Conservation (phyloP, 1,140 invertebrate genomes). For the Centruroides vittatus region DNA sequence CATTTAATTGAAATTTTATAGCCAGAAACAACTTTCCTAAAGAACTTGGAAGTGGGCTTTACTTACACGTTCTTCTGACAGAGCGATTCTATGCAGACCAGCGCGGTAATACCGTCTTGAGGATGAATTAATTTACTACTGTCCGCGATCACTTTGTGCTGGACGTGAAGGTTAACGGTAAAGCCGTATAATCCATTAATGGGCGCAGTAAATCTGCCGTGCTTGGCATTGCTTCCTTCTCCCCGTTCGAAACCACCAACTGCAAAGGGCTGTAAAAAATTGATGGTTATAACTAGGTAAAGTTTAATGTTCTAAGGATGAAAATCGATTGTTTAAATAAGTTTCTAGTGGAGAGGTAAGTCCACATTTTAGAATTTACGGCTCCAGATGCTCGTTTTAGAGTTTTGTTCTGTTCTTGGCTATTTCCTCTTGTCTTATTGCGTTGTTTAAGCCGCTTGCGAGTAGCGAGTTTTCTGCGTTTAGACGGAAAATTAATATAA, state of each 20-base stretch:
- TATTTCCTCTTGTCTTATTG: too few relatives aligned
- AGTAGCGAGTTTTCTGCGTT: too few relatives aligned
- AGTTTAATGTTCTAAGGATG: background rate
- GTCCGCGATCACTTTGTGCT: background rate
- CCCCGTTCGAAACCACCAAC: background rate
- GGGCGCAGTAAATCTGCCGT: slow-evolving; percentile 2
- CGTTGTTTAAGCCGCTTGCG: too few relatives aligned
- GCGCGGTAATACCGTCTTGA: background rate
- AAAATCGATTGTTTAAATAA: background rate
- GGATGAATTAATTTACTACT: background rate
- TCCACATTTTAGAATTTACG: background rate
- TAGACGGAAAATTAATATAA: too few relatives aligned
- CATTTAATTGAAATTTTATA: background rate
- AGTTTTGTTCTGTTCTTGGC: too few relatives aligned
- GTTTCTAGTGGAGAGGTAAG: background rate
- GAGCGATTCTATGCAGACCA: background rate
- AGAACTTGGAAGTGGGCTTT: background rate
- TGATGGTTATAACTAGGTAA: background rate
- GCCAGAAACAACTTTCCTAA: too few relatives aligned
- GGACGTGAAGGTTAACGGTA: background rate
- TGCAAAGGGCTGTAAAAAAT: background rate
- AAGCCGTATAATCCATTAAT: slow-evolving; percentile 6
- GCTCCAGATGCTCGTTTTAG: background rate
- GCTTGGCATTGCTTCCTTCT: background rate
- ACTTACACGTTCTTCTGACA: slow-evolving; percentile 6